Base-by-base conservation (phyloP, 2,113 vertebrate genomes). In the Cnemophilus loriae region DNA sequence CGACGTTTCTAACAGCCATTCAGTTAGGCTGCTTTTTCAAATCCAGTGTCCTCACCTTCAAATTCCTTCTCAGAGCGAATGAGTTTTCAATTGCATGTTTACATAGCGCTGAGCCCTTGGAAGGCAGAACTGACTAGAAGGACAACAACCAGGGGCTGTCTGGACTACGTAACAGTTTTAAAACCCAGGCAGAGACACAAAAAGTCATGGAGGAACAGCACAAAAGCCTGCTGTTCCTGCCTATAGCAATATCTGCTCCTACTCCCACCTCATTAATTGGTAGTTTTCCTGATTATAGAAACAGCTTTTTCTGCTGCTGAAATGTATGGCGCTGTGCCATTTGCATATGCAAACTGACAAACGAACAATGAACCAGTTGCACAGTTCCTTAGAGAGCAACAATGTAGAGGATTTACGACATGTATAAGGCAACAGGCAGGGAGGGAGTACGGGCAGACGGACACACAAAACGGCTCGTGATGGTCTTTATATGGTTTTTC, bases 181-280 rank as follows among this genome's bases (percentile, higher is more conserved):
- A 90, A 91, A 52, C 56, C 67, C 50, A 37, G 78, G 55, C 7
- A 0, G 60, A n/a, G 71, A 33, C 32, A 18, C 17, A 35, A 11
- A 41, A 81, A 95, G 42, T 74, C 30, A 2, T 1, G 52, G 46
- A 74, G 64, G 79, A 96, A 20, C 0, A 0, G 71, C 60, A 89
- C 95, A 95, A 94, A 92, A 96, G 71, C 84, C 78, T 75, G 68
- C 79, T 89, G 74, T 33, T 88, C 86, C 81, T 91, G 91, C 83
- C 86, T 49, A 50, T 27, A 88, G 92, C 83, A 73, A 5, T 81
- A 89, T 87, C 95, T 89, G 89, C 93, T 84, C 83, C 84, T 75
- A 94, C 91, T 93, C 93, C 91, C 89, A 95, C 93, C 94, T 97
- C 94, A 97, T 96, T 96, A 97, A 96, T 93, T 95, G 95, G 91